Base-by-base conservation (phyloP, 2,113 vertebrate species). In the Pomatostomus ruficeps region DNA sequence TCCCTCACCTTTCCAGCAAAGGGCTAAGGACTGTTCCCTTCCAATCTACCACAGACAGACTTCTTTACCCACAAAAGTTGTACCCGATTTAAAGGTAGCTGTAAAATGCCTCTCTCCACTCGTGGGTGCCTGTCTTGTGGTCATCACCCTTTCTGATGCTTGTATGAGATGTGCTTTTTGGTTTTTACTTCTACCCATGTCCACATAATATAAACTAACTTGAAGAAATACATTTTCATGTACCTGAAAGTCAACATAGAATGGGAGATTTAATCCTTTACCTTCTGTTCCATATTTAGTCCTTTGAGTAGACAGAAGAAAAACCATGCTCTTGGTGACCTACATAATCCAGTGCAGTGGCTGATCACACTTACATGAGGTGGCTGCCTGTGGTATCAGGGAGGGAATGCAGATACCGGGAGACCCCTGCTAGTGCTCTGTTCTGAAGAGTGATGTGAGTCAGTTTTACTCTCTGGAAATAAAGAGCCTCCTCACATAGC, bases 351-450 rank as follows among this genome's bases (percentile, higher is more conserved):
- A 85, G 89, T 2, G 1, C 29, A 51, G 26, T 18, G 29, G 51
- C 59, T 89, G 61, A 70, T 57, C 36, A 38, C 19, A 26, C 46
- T 24, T 54, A 13, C 6, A 26, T 26, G 71, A 61, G 52, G n/a
- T 54, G 74, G 61, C 19, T 61, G 89, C 71, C 42, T 1, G 6
- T 14, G 66, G 21, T 57, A 54, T 9, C 62, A 42, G n/a, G 28
- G 33, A 65, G 24, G 42, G 36, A 91, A 52, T 1, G 2, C 0
- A 0, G 68, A 19, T 55, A 42, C 42, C 25, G 43, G 52, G 40
- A 93, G 58, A 79, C 31, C 22, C 40, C 49, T 78, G 45, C 40
- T 36, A 77, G 13, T 35, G 9, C 29, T 71, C n/a, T 74, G 5
- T 52, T 89, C 40, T 63, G 57, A 42, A 52, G 36, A 9, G 28